Conservation (phyloP, 2,888 invertebrate genomes). For the Homarus gammarus region DNA sequence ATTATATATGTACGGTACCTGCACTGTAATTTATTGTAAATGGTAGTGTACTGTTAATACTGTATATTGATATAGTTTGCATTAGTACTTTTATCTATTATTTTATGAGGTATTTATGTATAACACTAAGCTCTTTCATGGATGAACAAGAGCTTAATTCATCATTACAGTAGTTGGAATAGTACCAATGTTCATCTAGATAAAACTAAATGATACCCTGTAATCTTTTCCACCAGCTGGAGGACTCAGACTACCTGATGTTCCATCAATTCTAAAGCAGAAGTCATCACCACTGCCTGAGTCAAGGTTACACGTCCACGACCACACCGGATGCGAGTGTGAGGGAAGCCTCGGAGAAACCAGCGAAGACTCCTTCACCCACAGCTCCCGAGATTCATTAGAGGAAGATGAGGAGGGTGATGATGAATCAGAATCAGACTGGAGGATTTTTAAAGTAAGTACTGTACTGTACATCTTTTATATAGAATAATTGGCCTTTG, state of each 20-base stretch:
- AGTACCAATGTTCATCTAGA: no score
- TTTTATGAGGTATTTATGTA: no score
- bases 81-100: no score
- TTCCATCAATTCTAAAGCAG: slow-evolving; percentile 75
- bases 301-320: slow-evolving; percentile 48
- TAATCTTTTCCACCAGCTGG: not conserved
- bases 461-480: no score
- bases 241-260: slow-evolving; percentile 69
- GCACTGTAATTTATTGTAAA: no score
- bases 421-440: slow-evolving; percentile 71
- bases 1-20: no score
- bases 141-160: no score
- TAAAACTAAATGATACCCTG: no score
- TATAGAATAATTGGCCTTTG: not conserved
- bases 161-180: no score
- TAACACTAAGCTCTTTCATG: no score
- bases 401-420: slow-evolving; percentile 67
- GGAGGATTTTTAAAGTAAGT: slow-evolving; percentile 72
- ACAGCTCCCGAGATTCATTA: slow-evolving; percentile 52
- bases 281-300: slow-evolving; percentile 56
- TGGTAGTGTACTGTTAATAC: no score
- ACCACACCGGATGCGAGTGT: slow-evolving; percentile 46
- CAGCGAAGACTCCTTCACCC: slow-evolving; percentile 61
- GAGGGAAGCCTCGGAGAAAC: slow-evolving; percentile 54
- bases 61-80: no score